A percentile compares a stretch with the other conserved stretches of the same genome.
Conservation (phyloP, 2,113 vertebrate species). For the Madoqua kirkii region DNA sequence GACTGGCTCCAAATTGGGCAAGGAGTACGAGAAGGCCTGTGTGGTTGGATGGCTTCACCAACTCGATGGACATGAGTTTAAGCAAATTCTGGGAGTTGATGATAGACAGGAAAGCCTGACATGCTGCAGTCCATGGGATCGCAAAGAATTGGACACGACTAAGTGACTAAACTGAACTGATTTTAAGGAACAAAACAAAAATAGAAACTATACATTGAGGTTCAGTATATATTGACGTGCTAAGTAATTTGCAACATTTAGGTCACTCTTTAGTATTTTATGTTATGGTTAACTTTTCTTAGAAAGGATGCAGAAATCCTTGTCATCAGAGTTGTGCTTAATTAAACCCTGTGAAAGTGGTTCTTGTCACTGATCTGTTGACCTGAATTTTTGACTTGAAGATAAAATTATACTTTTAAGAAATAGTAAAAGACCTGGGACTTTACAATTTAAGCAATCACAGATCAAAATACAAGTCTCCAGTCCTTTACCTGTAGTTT, state of each 20-base stretch:
- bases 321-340: background rate
- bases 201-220: background rate
- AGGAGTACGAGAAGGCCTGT: background rate
- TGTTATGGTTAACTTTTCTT: slow-evolving; percentile 35
- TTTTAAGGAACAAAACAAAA: slow-evolving; percentile 32
- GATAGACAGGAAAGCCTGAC: background rate
- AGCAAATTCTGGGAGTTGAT: background rate
- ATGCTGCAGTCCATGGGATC: background rate
- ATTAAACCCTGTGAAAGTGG: background rate
- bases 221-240: background rate
- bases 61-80: background rate
- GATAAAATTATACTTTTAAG: background rate
- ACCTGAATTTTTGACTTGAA: slow-evolving; percentile 15
- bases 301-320: background rate
- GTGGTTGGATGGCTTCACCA: background rate
- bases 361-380: background rate
- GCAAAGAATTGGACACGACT: background rate
- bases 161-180: background rate
- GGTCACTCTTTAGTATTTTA: slow-evolving; percentile 34
- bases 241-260: background rate
- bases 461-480: background rate
- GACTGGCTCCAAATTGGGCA: background rate
- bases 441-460: background rate
- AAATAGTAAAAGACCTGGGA: background rate
- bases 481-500: background rate